Base-by-base conservation (phyloP, 2,113 vertebrate species). In the Nyctereutes procyonoides region DNA sequence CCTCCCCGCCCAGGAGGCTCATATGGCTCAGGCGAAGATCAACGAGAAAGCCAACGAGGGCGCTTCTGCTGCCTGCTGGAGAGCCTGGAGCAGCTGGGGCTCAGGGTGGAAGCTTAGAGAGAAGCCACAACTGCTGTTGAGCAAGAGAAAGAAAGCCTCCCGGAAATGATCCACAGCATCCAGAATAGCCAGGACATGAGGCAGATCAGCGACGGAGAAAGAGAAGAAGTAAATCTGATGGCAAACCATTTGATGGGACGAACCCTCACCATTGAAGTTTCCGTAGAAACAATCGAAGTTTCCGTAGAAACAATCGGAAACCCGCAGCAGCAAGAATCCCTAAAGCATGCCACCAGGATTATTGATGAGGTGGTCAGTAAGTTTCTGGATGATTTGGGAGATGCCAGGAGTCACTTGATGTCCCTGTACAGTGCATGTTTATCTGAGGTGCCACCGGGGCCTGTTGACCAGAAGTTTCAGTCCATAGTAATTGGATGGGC, bases 401-500 rank as follows among this genome's bases (percentile, higher is more conserved):
- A 96, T 0, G 98, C 98, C 77, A 99, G 98, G 87, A 98, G 98
- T 92, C 99, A 97, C 43, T 94, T 99, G 69, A 98, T 99, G 98
- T 99, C 99, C 0, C 98, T 99, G 56, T 99, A 99, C 0, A 99
- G 99, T 0, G 99, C 99, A 0, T 99, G 99, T 60, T 99, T 99
- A 0, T 99, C 99, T 0, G 99, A 99, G 0, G 99, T 99, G 13
- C 98, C 99, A 0, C 97, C 99, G 0, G 99, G 99, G 95, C 99
- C 99, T n/a, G 98, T 99, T 8, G 99, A 99, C 87, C 99, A 99
- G 98, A 99, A 99, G 96, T 99, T 99, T 74, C 99, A 99, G 97
- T 99, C 99, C 4, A 97, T 99, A 14, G 99, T 99, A 38, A 99
- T 99, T 4, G 99, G 99, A 30, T 99, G 99, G 8, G 99, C 99